phyloP scores from a whole-genome alignment of 2,113 vertebrate species.

The Tursiops truncatus region DNA sequence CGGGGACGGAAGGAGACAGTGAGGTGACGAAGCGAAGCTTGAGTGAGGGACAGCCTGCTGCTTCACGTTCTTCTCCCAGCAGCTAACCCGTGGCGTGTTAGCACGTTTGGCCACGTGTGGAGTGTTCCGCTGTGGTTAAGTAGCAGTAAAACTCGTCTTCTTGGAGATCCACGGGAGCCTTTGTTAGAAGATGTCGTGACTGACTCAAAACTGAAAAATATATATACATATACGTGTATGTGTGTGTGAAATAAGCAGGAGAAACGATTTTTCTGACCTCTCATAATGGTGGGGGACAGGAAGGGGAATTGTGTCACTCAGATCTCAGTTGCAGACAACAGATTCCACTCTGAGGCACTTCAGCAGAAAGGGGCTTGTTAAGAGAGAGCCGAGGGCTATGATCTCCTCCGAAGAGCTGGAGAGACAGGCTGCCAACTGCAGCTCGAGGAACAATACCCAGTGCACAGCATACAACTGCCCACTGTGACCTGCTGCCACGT shows the following conservation, averaged over 20 bases:
- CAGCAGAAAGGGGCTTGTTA: background rate
- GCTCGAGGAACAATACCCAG: background rate
- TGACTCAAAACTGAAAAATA: background rate
- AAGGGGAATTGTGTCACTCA: background rate
- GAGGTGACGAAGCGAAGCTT: fast-evolving
- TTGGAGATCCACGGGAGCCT: background rate
- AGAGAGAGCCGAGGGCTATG: background rate
- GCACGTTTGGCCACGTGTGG: background rate
- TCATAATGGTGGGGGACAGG: background rate
- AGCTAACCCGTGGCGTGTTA: no score
- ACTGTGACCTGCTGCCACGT: fast-evolving
- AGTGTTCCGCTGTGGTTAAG: background rate
- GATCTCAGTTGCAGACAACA: background rate
- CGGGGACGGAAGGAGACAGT: background rate
- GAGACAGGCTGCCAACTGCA: background rate
- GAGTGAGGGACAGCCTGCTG: background rate
- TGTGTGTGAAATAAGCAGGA: background rate
- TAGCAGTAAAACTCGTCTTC: background rate
- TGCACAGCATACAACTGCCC: background rate
- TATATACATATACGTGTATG: no score
- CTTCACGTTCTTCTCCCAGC: background rate
- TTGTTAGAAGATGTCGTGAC: background rate
- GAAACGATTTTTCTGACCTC: background rate
- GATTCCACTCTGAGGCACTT: background rate
- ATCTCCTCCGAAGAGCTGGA: background rate